A percentile compares a stretch with the other conserved stretches of the same genome.
phyloP scores from a whole-genome alignment of 2,888 invertebrate genomes.

The Trissolcus brochymenae region DNA sequence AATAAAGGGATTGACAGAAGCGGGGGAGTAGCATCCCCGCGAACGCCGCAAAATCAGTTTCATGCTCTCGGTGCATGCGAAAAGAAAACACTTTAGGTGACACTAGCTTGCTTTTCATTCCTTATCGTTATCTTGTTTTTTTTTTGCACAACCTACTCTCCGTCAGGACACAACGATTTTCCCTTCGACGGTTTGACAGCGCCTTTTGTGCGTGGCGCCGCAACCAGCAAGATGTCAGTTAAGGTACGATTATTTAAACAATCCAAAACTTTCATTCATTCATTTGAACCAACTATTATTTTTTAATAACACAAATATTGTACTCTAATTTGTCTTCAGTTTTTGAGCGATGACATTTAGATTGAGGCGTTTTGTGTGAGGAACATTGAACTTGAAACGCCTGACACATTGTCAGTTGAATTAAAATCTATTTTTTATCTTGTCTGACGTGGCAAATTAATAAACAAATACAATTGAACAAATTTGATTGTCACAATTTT shows the following conservation, averaged over 20 bases:
- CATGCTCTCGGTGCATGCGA: slow-evolving; percentile 51
- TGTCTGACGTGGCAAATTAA: too few species aligned
- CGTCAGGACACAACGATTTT: slow-evolving; percentile 7
- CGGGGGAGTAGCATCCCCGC: slow-evolving; percentile 61
- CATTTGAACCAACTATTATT: neutral
- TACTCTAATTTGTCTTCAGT: neutral
- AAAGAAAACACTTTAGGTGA: slow-evolving; percentile 62
- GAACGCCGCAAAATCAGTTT: slow-evolving; percentile 58
- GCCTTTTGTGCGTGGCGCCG: slow-evolving; percentile 63
- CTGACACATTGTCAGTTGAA: too few species aligned
- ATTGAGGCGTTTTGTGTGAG: neutral
- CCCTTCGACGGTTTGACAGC: slow-evolving; percentile 50
- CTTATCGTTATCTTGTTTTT: slow-evolving; percentile 32
- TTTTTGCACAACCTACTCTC: slow-evolving; percentile 10
- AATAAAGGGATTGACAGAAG: slow-evolving; percentile 68
- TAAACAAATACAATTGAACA: too few species aligned
- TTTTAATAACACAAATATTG: neutral
- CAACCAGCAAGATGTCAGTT: slow-evolving; percentile 71
- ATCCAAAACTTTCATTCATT: neutral
- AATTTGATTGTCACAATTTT: too few species aligned
- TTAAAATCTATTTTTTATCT: too few species aligned
- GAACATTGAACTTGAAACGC: too few species aligned
- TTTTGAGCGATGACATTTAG: neutral
- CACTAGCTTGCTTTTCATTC: slow-evolving; percentile 54
- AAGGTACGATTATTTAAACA: slow-evolving; percentile 64